Conservation (phyloP, 2,797 vertebrate genomes). For the Pempheris klunzingeri region DNA sequence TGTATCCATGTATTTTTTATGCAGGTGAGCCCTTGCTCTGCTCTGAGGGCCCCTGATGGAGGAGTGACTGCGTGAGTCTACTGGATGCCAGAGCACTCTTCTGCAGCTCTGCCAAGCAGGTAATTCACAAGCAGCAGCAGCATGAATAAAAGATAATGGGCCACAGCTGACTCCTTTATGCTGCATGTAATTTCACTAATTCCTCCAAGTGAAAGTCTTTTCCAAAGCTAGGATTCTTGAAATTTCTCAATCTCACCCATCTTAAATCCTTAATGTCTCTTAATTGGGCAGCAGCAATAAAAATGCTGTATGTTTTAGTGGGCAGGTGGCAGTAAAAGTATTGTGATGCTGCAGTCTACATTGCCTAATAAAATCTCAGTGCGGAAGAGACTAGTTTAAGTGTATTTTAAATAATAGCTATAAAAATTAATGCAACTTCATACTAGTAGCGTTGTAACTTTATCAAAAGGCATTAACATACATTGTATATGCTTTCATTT, state of each 20-base stretch:
- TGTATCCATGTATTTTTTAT: slow-evolving; percentile 86
- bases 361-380: slow-evolving; percentile 59
- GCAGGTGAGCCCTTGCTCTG: slow-evolving; percentile 82
- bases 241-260: slow-evolving; percentile 51
- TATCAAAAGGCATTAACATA: slow-evolving; percentile 59
- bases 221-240: slow-evolving; percentile 64
- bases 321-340: slow-evolving; percentile 65
- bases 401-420: slow-evolving; percentile 53
- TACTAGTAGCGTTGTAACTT: slow-evolving; percentile 42
- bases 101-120: slow-evolving; percentile 86
- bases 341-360: slow-evolving; percentile 43
- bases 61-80: slow-evolving; percentile 74
- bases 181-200: slow-evolving; percentile 80
- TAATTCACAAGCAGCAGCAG: slow-evolving; percentile 85
- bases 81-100: slow-evolving; percentile 82
- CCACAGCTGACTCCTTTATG: slow-evolving; percentile 83
- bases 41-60: slow-evolving; percentile 80
- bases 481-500: slow-evolving; percentile 70
- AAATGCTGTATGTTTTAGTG: slow-evolving; percentile 55
- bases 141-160: slow-evolving; percentile 87
- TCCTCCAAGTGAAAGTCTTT: slow-evolving; percentile 75
- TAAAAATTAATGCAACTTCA: slow-evolving; percentile 63
- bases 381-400: slow-evolving; percentile 44
- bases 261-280: slow-evolving; percentile 54
- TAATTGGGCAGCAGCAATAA: slow-evolving; percentile 54